Conservation (phyloP, 2,797 vertebrate species). For the Pteronotus mesoamericanus region DNA sequence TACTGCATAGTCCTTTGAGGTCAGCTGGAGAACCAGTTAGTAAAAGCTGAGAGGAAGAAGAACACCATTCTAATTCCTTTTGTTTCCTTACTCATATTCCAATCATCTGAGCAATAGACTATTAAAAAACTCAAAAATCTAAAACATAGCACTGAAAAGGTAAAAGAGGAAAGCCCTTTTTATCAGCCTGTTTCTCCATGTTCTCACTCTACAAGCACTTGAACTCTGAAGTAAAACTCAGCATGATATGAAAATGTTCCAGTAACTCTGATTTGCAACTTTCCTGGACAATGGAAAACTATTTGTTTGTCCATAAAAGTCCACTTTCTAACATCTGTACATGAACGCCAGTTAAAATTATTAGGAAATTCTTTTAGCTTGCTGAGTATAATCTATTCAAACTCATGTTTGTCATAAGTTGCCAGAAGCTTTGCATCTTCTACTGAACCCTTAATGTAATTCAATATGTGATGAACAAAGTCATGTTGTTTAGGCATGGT, state of each 20-base stretch:
- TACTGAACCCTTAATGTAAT: constrained; percentile 28
- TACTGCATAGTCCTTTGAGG: neutral
- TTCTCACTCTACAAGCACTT: neutral
- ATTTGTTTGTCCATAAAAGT: constrained; percentile 22
- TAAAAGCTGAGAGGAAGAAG: constrained; percentile 4
- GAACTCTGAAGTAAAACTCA: constrained; percentile 47
- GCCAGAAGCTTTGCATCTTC: constrained; percentile 41
- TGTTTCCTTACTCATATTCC: constrained; percentile 30
- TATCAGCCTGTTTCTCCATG: neutral
- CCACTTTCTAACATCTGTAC: neutral
- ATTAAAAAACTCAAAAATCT: neutral
- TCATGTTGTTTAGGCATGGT: neutral
- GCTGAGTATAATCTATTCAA: constrained; percentile 37
- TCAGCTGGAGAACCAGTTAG: neutral
- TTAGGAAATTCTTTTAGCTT: constrained; percentile 53
- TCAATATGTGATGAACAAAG: neutral
- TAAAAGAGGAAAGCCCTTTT: constrained; percentile 8
- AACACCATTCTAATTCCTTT: neutral
- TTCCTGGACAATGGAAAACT: constrained; percentile 33
- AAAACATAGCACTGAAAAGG: neutral
- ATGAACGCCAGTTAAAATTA: constrained; percentile 33
- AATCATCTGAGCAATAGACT: neutral
- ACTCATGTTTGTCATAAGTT: constrained; percentile 28
- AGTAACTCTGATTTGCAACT: constrained; percentile 17
- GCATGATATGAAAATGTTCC: neutral